These are phyloP conservation scores for Seira sanloemensis DNA, from an alignment of 2,888 invertebrate genomes.

Conservation along the genomic window DNA sequence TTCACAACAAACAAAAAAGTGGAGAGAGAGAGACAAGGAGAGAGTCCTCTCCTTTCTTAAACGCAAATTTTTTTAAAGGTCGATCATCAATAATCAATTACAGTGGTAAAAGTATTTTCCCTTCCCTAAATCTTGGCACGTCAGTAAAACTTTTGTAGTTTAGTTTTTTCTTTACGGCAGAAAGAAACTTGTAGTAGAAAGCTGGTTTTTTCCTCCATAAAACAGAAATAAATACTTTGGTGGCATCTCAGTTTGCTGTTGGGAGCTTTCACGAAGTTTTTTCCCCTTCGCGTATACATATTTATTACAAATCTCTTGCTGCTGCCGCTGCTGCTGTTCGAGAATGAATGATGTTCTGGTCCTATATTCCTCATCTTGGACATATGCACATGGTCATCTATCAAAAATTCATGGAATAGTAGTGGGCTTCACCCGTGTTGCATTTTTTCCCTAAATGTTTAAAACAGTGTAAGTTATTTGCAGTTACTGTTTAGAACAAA, in stretches of 20 bases:
- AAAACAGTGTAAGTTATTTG: no score
- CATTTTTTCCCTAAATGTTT: neutral
- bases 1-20: neutral
- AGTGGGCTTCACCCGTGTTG: neutral
- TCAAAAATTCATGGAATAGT: neutral
- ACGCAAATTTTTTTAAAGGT: neutral
- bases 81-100: neutral
- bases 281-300: no score
- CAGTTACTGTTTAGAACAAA: no score
- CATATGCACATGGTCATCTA: neutral
- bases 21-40: no score
- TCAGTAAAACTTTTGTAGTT: no score
- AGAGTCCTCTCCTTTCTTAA: no score
- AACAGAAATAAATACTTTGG: neutral
- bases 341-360: neutral
- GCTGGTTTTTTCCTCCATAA: slow-evolving; percentile 34
- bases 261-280: neutral
- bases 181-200: slow-evolving; percentile 26
- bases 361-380: neutral
- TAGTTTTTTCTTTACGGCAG: no score
- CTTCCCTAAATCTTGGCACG: no score
- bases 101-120: neutral
- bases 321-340: neutral
- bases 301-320: neutral
- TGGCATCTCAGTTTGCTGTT: neutral